Base-by-base conservation (phyloP, 2,113 vertebrate genomes). In the Pygoscelis adeliae region DNA sequence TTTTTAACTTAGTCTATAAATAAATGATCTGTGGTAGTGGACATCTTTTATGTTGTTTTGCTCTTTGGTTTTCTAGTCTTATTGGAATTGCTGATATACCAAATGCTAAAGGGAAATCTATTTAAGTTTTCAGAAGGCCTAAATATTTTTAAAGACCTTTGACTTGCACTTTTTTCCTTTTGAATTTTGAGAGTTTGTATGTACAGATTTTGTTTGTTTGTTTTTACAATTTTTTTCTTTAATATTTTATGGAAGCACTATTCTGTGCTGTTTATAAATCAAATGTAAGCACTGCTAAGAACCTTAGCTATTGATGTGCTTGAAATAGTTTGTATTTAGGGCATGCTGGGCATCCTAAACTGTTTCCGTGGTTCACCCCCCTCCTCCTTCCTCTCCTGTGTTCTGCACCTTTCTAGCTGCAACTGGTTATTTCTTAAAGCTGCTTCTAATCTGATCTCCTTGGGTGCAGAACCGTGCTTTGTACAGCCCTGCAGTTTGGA, bases 1-100 rank as follows among this genome's bases (percentile, higher is more conserved):
- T 98, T 98, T 98, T 98, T 97, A 98, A 98, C 98, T 97, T 98
- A 95, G 98, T 95, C 74, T 98, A 97, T 98, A 98, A 98, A 98
- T 98, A 98, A 98, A 98, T 71, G 83, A 97, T 97, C 66, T 93
- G 98, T 98, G 97, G 94, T 97, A 95, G 95, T 91, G 89, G 82
- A 97, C 79, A 59, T 90, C 42, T 86, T 94, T 44, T 90, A n/a
- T 15, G 21, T 62, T 80, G 61, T 85, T 83, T 90, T 10, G 6
- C 21, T 87, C 22, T 63, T 92, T 76, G 69, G 36, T 87, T 93
- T 95, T 79, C 44, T 85, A 4, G 7, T 87, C 42, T 56, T 82
- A 13, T 69, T 73, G 65, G n/a, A 86, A 36, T 53, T 78, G 40
- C 56, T 93, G n/a, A 44, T 71, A 8, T 11, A 90, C 15, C 7